Evolutionary conservation across 2,113 vertebrate genomes (phyloP).

Genomic region (Thunnus maccoyii): DNA sequence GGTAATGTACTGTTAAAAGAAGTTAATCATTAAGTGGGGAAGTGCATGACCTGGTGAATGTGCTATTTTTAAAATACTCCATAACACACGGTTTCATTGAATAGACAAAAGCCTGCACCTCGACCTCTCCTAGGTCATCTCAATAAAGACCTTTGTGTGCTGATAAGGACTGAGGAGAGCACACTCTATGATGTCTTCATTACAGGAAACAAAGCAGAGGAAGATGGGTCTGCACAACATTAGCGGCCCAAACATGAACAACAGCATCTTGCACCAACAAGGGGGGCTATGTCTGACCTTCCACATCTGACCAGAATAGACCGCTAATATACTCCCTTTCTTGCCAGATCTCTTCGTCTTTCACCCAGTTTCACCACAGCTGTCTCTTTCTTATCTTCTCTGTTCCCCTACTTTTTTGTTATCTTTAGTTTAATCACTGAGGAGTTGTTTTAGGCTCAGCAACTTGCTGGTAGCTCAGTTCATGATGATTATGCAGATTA

Average conservation of each 20-base stretch:
- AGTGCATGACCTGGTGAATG: constrained; percentile 52
- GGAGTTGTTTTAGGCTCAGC: constrained; percentile 37
- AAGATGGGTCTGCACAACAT: constrained; percentile 46
- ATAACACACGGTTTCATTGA: constrained; percentile 1
- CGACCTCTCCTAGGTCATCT: constrained; percentile 15
- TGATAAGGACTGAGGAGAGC: constrained; percentile 37
- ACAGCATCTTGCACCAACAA: constrained; percentile 7
- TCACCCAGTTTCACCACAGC: not conserved
- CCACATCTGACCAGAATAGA: constrained; percentile 22
- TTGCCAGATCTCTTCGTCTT: not conserved
- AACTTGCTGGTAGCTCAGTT: not conserved
- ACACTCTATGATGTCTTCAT: constrained; percentile 25
- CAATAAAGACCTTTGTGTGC: constrained; percentile 13
- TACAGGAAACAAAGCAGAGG: not conserved
- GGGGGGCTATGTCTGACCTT: constrained; percentile 19
- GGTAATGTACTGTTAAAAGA: constrained; percentile 52
- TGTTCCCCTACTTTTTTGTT: not conserved
- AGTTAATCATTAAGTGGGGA: constrained; percentile 51
- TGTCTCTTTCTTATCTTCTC: not conserved
- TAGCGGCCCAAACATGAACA: constrained; percentile 24
- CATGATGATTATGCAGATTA: constrained; percentile 30
- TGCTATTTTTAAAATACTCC: constrained; percentile 43
- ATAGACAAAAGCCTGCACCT: constrained; percentile 7
- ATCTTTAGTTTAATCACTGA: constrained; percentile 12
- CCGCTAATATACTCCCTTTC: constrained; percentile 12